A percentile compares a stretch with the other conserved stretches of the same genome.
phyloP scores from a whole-genome alignment of 2,113 vertebrate genomes.

The Phrynosoma blainvillii region DNA sequence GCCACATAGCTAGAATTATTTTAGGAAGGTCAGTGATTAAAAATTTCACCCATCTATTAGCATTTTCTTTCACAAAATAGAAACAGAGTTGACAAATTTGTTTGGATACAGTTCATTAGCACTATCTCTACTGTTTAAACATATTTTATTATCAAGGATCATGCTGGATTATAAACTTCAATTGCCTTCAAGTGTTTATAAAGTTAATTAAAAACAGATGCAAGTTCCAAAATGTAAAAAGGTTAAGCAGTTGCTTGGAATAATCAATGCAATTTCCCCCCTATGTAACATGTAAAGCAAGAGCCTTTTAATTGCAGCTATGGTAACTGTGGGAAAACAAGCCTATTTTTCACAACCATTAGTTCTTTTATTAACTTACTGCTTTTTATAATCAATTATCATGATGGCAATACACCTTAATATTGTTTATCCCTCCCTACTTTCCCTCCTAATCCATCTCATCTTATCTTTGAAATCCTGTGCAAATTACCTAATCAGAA shows the following conservation, averaged over 20 bases:
- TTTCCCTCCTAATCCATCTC: neutral
- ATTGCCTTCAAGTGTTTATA: conserved; percentile 55
- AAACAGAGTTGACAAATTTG: conserved; percentile 38
- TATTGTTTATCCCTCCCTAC: neutral
- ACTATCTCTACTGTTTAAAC: conserved; percentile 35
- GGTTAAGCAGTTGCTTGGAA: conserved; percentile 33
- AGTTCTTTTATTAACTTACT: neutral
- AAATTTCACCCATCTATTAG: conserved; percentile 34
- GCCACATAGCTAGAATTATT: conserved; percentile 18
- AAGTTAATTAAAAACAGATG: conserved; percentile 63
- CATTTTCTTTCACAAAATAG: conserved; percentile 2
- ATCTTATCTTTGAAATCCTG: neutral
- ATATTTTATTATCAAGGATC: conserved; percentile 35
- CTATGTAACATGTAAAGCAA: neutral
- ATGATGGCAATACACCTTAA: neutral
- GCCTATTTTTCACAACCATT: conserved; percentile 5
- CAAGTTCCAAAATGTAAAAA: conserved; percentile 13
- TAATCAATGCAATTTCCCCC: neutral
- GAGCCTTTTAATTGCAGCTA: conserved; percentile 9
- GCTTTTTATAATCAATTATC: neutral
- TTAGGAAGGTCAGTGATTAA: neutral
- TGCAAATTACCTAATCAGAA: neutral
- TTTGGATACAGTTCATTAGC: conserved; percentile 51
- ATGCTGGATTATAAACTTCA: conserved; percentile 38
- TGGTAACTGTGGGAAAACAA: neutral